phyloP scores from a whole-genome alignment of 35 echinoderm and acorn worm species.

The Ptychodera flava region DNA sequence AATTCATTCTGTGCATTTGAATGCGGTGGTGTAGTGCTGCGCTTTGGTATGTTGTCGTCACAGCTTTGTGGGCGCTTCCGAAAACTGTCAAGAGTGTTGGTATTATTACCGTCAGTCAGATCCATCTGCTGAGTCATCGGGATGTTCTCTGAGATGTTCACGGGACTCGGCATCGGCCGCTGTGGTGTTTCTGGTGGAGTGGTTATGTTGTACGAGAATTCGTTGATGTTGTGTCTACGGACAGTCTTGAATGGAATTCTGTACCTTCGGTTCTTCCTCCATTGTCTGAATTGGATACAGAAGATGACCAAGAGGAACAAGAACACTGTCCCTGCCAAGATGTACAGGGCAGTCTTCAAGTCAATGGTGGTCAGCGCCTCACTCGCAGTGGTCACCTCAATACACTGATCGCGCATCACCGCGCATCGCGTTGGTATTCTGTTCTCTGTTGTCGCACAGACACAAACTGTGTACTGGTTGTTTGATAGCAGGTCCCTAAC shows the following conservation, averaged over 20 bases:
- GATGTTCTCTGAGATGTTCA: background rate
- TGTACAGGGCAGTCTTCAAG: background rate
- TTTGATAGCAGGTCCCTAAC: conserved; percentile 57
- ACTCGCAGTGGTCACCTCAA: conserved; percentile 49
- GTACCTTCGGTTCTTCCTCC: background rate
- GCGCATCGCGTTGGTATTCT: conserved; percentile 36
- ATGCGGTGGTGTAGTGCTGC: background rate
- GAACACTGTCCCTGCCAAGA: background rate
- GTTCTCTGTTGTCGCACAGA: conserved; percentile 56
- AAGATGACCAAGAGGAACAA: background rate
- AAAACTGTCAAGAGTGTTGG: too few species aligned
- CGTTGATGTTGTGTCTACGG: too few species aligned
- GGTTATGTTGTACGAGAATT: too few species aligned
- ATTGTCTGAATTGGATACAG: background rate
- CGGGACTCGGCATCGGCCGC: too few species aligned
- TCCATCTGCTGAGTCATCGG: background rate
- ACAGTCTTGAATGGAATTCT: background rate
- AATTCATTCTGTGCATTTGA: background rate
- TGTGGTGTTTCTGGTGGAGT: too few species aligned
- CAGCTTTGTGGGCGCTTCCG: background rate
- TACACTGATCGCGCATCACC: conserved; percentile 75
- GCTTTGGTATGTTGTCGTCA: background rate
- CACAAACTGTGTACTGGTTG: conserved; percentile 83
- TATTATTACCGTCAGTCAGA: too few species aligned
- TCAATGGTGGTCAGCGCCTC: background rate